Conservation (phyloP, 1,140 invertebrate genomes). For the Coptotermes formosanus region DNA sequence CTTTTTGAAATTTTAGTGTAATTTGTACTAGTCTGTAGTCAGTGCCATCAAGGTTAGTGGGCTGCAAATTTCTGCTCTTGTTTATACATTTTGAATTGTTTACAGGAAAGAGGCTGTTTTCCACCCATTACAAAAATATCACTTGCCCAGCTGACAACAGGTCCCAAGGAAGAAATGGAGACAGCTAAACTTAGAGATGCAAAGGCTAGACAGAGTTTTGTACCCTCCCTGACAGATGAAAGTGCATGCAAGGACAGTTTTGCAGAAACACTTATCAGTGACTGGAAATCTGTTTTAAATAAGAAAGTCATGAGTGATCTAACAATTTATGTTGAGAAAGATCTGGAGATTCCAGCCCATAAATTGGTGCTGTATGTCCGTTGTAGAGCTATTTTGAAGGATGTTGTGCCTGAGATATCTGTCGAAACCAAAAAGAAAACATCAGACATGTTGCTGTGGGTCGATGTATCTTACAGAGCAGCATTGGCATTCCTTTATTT, state of each 20-base stretch:
- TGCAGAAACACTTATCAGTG: slow-evolving; percentile 30
- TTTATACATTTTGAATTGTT: not conserved
- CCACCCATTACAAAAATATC: not conserved
- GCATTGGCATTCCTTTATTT: slow-evolving; percentile 50
- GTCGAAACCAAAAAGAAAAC: slow-evolving; percentile 35
- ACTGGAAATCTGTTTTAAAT: slow-evolving; percentile 46
- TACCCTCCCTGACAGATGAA: not conserved
- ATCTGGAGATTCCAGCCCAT: slow-evolving; percentile 47
- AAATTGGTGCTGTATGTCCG: slow-evolving; percentile 48
- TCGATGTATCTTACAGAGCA: slow-evolving; percentile 40
- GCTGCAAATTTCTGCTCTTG: too few species aligned
- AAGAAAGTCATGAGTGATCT: slow-evolving; percentile 49
- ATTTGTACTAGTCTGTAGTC: too few species aligned
- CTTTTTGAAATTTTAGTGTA: too few species aligned
- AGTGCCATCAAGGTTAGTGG: too few species aligned
- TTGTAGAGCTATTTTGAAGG: slow-evolving; percentile 47
- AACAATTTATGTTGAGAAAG: slow-evolving; percentile 44
- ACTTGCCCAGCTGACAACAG: not conserved
- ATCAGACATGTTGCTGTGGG: slow-evolving; percentile 45
- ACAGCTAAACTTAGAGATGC: not conserved
- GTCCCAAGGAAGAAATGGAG: not conserved
- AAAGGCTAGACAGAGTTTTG: not conserved
- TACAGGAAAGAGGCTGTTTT: not conserved
- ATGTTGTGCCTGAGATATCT: slow-evolving; percentile 40
- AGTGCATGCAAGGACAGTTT: not conserved